phyloP scores from a whole-genome alignment of 2,888 invertebrate species.

The Hipparchia sbordonii region DNA sequence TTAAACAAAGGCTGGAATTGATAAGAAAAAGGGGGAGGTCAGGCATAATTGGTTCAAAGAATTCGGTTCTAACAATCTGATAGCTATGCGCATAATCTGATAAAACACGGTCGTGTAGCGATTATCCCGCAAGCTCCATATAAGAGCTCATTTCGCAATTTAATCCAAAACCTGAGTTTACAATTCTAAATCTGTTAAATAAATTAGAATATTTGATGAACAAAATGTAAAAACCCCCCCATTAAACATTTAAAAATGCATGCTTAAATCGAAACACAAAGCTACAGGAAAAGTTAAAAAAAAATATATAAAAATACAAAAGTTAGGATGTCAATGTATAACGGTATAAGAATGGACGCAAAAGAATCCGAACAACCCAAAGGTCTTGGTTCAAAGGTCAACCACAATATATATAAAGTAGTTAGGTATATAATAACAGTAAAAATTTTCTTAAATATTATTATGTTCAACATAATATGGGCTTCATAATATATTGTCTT shows the following conservation, averaged over 20 bases:
- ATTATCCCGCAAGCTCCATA: background rate
- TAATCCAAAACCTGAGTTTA: background rate
- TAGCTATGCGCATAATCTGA: conserved; percentile 40
- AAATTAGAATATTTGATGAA: background rate
- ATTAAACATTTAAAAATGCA: background rate
- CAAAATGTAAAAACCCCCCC: background rate
- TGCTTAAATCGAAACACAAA: too few species aligned
- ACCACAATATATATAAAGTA: too few species aligned
- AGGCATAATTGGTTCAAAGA: conserved; percentile 38
- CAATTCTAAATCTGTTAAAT: conserved; percentile 3
- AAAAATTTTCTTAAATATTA: too few species aligned
- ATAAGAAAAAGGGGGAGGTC: conserved; percentile 20
- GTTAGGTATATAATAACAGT: too few species aligned
- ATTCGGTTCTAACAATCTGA: conserved; percentile 31
- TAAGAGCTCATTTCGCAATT: conserved; percentile 5
- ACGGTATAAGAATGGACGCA: too few species aligned
- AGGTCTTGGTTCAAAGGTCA: too few species aligned
- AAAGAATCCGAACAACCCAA: too few species aligned
- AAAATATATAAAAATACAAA: too few species aligned
- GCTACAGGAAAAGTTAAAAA: too few species aligned
- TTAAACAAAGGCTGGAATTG: conserved; percentile 5
- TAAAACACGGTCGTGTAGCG: conserved; percentile 15
- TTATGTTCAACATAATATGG: too few species aligned
- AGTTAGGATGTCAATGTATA: too few species aligned
- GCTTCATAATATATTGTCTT: too few species aligned